Evolutionary conservation across 2,888 invertebrate species (phyloP), one percentile per base, ranked within the genome.

Genomic region (Ennomos fuscantarius): DNA sequence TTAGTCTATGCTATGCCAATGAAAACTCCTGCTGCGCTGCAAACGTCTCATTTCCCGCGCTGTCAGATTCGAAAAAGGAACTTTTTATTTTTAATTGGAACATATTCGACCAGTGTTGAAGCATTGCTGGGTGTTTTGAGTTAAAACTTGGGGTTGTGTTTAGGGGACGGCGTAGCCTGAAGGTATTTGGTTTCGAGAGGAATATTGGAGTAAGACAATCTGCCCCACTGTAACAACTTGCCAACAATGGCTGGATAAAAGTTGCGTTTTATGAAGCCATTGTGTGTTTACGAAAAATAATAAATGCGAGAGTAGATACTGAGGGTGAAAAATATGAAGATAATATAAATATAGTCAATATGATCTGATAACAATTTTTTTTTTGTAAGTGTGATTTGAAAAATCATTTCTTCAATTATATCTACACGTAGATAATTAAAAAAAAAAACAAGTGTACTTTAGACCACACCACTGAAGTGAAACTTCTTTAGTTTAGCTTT

Each of bases 171-270:
- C 58, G 53, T 73, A 55, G 88, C 91, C 89, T 77, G 74, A 66
- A 85, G 91, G 83, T 90, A 83, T 90, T 89, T 89, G 81, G 78
- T 81, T 84, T 84, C 73, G 79, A 83, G 63, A 62, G 76, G 79
- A 82, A 80, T 87, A 87, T 88, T 86, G 87, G 81, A 78, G 81
- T 81, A 86, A 87, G 88, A 86, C 84, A 83, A 85, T 86, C 84
- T 81, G 79, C 70, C 76, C 82, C 84, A 76, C 74, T 80, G 69
- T 74, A 82, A 85, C 83, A 86, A 82, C 80, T 68, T 63, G 49
- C 49, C 56, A 67, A 70, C 70, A 70, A 70, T 70, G 63, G 64
- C 55, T 45, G 58, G 60, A 61, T 60, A 58, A 60, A 60, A 55
- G 64, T 66, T 65, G 56, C 61, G 55, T 66, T 68, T 68, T 65